These are phyloP conservation scores for Typhlichthys subterraneus DNA, from an alignment of 2,797 vertebrate species.

Conservation along the genomic window DNA sequence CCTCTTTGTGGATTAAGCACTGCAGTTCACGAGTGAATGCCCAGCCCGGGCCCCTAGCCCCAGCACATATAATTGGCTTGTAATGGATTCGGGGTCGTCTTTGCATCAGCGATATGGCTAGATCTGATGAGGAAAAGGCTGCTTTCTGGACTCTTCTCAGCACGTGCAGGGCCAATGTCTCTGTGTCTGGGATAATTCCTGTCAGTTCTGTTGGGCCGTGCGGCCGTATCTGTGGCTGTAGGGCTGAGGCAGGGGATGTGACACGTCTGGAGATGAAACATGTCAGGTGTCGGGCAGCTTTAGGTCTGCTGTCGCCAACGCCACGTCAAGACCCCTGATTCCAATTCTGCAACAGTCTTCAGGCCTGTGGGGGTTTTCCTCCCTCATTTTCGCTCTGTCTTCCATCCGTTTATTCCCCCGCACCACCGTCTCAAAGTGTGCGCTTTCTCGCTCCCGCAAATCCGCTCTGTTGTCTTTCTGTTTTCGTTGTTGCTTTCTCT, in stretches of 20 bases:
- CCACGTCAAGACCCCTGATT: slow-evolving; percentile 45
- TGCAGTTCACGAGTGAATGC: slow-evolving; percentile 72
- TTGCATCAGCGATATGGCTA: slow-evolving; percentile 71
- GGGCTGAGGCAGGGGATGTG: slow-evolving; percentile 58
- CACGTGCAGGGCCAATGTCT: slow-evolving; percentile 46
- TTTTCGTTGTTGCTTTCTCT: no score
- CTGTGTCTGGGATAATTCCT: slow-evolving; percentile 45
- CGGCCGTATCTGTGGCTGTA: slow-evolving; percentile 44
- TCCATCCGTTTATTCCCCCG: no score
- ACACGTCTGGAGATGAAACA: slow-evolving; percentile 72
- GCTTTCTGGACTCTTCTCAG: slow-evolving; percentile 42
- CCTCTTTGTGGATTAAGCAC: slow-evolving; percentile 80
- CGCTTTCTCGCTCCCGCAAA: no score
- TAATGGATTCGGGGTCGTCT: slow-evolving; percentile 79
- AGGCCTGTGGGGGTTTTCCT: slow-evolving; percentile 7
- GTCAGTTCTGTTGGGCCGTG: slow-evolving; percentile 60
- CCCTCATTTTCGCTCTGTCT: no score
- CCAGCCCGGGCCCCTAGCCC: slow-evolving; percentile 57
- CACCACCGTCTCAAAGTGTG: no score
- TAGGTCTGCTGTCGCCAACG: slow-evolving; percentile 52
- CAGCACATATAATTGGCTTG: slow-evolving; percentile 77
- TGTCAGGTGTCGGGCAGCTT: slow-evolving; percentile 76
- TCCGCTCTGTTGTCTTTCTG: no score
- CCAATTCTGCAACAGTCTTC: slow-evolving; percentile 41
- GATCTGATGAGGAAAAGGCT: slow-evolving; percentile 60